Percentiles rank a stretch among this genome's conserved stretches.
Evolutionary conservation across 2,797 vertebrate species (phyloP).

Genomic region (Tapirus indicus): DNA sequence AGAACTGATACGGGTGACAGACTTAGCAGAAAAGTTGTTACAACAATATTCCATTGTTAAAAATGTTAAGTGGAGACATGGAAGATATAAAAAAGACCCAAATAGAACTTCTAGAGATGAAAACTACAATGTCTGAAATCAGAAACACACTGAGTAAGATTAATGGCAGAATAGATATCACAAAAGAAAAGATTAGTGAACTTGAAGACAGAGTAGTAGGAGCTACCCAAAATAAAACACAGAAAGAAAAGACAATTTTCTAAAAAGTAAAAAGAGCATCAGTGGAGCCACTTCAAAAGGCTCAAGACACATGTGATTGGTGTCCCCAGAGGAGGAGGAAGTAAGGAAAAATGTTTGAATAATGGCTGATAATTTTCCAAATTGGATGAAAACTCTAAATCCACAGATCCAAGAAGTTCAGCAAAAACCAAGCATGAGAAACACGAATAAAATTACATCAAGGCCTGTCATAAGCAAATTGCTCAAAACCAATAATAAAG

Average conservation of each 20-base stretch:
- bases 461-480: neutral
- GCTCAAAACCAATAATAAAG: neutral
- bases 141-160: neutral
- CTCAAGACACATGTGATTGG: neutral
- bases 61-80: neutral
- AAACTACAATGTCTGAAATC: neutral
- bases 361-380: neutral
- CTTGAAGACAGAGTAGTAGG: neutral
- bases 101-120: neutral
- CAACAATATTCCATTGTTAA: neutral
- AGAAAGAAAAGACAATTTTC: neutral
- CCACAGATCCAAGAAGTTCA: neutral
- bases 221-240: neutral
- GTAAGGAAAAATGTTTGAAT: neutral
- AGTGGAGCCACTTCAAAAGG: neutral
- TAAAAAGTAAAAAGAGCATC: neutral
- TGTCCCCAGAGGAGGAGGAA: neutral
- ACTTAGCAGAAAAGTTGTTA: neutral
- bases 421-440: neutral
- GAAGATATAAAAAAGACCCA: neutral
- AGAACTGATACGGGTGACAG: neutral
- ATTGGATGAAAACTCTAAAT: neutral
- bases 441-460: neutral
- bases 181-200: neutral
- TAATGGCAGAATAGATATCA: neutral